These are phyloP conservation scores for Argyrosomus japonicus DNA, from an alignment of 2,113 vertebrate species.

Conservation along the genomic window DNA sequence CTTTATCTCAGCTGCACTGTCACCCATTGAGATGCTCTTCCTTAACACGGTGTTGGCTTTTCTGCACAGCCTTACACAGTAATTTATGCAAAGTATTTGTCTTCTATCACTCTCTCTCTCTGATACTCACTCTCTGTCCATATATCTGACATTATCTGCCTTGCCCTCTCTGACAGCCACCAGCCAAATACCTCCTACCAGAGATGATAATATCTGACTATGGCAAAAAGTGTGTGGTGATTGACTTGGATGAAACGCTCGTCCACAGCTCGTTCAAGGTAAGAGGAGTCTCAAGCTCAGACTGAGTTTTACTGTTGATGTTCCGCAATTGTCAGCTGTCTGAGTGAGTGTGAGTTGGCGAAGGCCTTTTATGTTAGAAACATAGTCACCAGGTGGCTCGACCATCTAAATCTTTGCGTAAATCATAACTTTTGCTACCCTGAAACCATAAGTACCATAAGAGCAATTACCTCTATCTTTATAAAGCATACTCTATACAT, in stretches of 20 bases:
- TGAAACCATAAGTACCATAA: not conserved
- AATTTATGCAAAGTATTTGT: constrained; percentile 9
- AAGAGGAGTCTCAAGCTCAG: constrained; percentile 48
- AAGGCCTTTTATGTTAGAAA: not conserved
- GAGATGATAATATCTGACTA: constrained; percentile 96
- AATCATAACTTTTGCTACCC: not conserved
- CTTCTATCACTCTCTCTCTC: constrained; percentile 2
- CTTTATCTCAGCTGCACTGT: constrained; percentile 22
- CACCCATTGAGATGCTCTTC: not conserved
- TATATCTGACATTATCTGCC: constrained; percentile 35
- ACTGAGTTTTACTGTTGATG: not conserved
- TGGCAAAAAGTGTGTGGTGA: constrained; percentile 98
- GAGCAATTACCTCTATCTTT: not conserved
- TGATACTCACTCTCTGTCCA: not conserved
- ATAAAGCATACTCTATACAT: not conserved
- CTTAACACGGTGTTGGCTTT: constrained; percentile 8
- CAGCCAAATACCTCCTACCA: constrained; percentile 97
- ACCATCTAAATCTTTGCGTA: not conserved
- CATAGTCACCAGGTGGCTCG: not conserved
- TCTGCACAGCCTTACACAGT: constrained; percentile 30
- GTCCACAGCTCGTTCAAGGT: constrained; percentile 99
- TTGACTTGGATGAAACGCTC: constrained; percentile 98
- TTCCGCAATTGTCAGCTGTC: not conserved
- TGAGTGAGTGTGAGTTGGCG: not conserved
- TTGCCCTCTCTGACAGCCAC: constrained; percentile 84